Evolutionary conservation across 2,113 vertebrate species (phyloP).

Genomic region (Cyprinodon variegatus): DNA sequence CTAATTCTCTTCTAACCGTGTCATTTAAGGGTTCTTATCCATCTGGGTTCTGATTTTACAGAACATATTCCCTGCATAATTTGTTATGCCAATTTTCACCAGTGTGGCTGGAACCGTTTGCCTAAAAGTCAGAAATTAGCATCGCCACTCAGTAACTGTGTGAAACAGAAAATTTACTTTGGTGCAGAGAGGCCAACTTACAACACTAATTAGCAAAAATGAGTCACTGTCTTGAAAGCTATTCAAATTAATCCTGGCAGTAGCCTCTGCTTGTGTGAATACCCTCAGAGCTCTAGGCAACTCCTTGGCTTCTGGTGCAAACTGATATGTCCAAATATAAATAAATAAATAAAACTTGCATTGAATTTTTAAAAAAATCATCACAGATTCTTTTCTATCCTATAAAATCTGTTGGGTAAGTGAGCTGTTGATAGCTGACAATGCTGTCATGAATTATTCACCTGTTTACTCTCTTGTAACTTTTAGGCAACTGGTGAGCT

Average conservation of each 20-base stretch:
- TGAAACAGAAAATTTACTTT: constrained; percentile 24
- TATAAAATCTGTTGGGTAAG: background rate
- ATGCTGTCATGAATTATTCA: constrained; percentile 24
- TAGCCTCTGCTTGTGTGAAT: constrained; percentile 50
- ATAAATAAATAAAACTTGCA: constrained; percentile 18
- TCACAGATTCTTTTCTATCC: background rate
- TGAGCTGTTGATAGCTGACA: constrained; percentile 31
- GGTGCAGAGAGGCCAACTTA: constrained; percentile 33
- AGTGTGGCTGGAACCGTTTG: constrained; percentile 8
- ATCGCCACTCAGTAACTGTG: constrained; percentile 7
- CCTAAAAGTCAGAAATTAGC: constrained; percentile 5
- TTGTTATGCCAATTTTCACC: background rate
- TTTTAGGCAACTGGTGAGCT: constrained; percentile 48
- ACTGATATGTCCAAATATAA: constrained; percentile 40
- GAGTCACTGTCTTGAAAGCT: constrained; percentile 42
- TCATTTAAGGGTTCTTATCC: background rate
- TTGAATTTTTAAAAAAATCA: constrained; percentile 31
- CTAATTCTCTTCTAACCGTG: background rate
- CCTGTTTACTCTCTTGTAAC: constrained; percentile 49
- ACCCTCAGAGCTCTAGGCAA: constrained; percentile 40
- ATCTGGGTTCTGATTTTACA: background rate
- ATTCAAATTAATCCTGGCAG: constrained; percentile 54
- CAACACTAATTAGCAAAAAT: constrained; percentile 48
- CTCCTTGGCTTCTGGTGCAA: constrained; percentile 45
- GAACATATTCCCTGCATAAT: background rate